These are phyloP conservation scores for Pasiphila rectangulata DNA, from an alignment of 2,888 invertebrate genomes.

Conservation along the genomic window DNA sequence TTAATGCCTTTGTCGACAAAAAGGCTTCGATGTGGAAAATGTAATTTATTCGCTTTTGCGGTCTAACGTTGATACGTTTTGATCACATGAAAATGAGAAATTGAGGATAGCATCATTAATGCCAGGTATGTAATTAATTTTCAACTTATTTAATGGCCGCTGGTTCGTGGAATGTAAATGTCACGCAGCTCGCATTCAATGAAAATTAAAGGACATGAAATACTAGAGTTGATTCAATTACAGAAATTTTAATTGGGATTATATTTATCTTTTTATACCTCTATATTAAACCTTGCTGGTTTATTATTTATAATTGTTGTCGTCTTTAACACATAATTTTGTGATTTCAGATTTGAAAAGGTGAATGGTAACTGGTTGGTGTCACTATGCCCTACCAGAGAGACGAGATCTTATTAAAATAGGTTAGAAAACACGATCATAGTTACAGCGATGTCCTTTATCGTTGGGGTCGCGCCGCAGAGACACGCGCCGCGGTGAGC, in stretches of 20 bases:
- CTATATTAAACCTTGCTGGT: too few species aligned
- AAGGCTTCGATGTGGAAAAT: slow-evolving; percentile 23
- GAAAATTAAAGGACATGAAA: slow-evolving; percentile 7
- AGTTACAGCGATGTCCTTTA: slow-evolving; percentile 92
- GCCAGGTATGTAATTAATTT: slow-evolving; percentile 1
- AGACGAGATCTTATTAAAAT: too few species aligned
- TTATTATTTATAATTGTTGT: too few species aligned
- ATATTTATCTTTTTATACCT: too few species aligned
- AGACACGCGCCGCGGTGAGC: slow-evolving; percentile 86
- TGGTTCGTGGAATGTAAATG: slow-evolving; percentile 2
- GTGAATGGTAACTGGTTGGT: too few species aligned
- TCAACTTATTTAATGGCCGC: slow-evolving; percentile 11
- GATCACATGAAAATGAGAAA: slow-evolving; percentile 17
- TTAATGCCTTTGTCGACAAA: slow-evolving; percentile 27
- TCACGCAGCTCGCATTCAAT: neutral
- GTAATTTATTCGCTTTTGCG: slow-evolving; percentile 20
- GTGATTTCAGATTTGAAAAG: too few species aligned
- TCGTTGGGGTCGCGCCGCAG: slow-evolving; percentile 89
- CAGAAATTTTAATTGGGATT: too few species aligned
- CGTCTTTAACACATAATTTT: too few species aligned
- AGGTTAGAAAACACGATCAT: neutral
- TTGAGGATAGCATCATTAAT: slow-evolving; percentile 12
- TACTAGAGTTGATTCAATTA: slow-evolving; percentile 3
- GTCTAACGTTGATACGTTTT: slow-evolving; percentile 20
- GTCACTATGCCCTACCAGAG: too few species aligned